Evolutionary conservation across 1,140 invertebrate species (phyloP), one percentile per base, ranked within the genome.

Genomic region (Drosophila carrolli): DNA sequence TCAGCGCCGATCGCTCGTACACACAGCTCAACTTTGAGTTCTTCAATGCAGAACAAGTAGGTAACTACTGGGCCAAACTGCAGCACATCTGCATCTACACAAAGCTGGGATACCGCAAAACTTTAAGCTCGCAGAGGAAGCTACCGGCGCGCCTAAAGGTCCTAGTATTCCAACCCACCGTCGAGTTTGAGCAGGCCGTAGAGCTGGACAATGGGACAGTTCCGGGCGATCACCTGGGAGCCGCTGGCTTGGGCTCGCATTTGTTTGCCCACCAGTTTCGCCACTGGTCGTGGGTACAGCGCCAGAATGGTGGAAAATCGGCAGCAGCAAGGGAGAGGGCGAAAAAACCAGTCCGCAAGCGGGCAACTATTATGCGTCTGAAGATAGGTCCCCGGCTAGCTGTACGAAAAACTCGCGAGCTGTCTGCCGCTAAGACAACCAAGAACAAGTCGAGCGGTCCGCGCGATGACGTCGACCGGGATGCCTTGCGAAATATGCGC

Each of bases 1-100:
- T 96, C 1, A 94, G 94, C 16, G 23, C 65, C 4, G 93, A 94
- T 3, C 94, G 94, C 35, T 83, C 92, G 2, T 96, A 96, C 85
- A 92, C 93, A 0, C 72, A 90, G 10, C 89, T 93, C 0, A 85
- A 81, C 0, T 97, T 95, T 78, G 62, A 91, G 23, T 96, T 97
- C 70, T 70, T 93, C 0, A 93, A 89, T 4, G 80, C 94, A 1
- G 80, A 94, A 8, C 93, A 95, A 67, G 91, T 97, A 0, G 94
- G 95, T 9, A 93, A 94, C n/a, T 97, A 96, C 89, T 97, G 96
- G 96, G 94, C 94, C 56, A 94, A 96, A 47, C 92, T 97, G 89
- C 95, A 95, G 93, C 94, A 93, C 32, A 95, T 95, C 47, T 95
- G 95, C 68, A 93, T 96, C 23, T 94, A 95, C 62, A 96, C 96